Conservation (phyloP, 2,888 invertebrate genomes). For the Lasius platythorax region DNA sequence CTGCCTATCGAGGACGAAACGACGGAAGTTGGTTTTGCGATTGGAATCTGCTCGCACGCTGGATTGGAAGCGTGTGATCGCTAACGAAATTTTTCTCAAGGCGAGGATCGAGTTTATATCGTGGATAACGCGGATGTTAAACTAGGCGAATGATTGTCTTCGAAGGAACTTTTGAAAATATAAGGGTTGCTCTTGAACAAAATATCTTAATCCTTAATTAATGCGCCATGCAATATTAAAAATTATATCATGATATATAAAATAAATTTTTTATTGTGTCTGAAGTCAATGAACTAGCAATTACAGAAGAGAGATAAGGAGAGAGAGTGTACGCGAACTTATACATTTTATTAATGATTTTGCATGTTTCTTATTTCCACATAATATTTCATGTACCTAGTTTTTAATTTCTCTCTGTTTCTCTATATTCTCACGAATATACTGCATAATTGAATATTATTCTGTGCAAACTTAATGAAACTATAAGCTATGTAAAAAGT, state of each 20-base stretch:
- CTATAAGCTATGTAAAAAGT: constrained; percentile 8
- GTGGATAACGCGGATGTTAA: not conserved
- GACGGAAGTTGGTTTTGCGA: constrained; percentile 65
- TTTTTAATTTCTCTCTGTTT: not conserved
- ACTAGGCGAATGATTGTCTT: not conserved
- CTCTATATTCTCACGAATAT: not conserved
- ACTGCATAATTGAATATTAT: constrained; percentile 17
- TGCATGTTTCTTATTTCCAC: constrained; percentile 7
- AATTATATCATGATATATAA: not conserved
- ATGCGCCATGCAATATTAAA: not conserved
- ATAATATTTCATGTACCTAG: not conserved
- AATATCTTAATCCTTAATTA: not conserved
- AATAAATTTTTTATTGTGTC: not conserved
- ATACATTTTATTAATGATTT: not conserved
- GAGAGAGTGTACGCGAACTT: not conserved
- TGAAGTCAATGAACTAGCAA: not conserved
- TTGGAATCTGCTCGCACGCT: constrained; percentile 3
- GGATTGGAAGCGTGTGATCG: not conserved
- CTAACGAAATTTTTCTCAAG: not conserved
- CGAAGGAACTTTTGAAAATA: not conserved
- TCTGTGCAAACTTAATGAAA: constrained; percentile 28
- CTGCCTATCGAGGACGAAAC: constrained; percentile 47
- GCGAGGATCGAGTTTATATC: not conserved
- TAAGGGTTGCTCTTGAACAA: not conserved
- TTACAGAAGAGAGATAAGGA: not conserved